Conservation (phyloP, 2,888 invertebrate genomes). For the Coelopa pilipes region DNA sequence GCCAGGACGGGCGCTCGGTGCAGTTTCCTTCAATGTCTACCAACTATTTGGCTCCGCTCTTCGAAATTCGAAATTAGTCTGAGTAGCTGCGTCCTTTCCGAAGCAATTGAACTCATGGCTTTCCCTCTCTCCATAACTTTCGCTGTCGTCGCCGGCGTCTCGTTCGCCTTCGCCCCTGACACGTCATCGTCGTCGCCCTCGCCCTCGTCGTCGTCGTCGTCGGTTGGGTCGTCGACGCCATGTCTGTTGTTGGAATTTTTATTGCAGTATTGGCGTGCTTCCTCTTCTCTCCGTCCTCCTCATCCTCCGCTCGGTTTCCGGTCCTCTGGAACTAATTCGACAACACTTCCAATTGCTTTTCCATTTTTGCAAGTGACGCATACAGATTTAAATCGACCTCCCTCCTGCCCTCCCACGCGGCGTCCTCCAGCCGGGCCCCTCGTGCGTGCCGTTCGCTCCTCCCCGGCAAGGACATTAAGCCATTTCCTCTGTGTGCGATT, state of each 20-base stretch:
- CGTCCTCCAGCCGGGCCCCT: too few relatives aligned
- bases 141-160: background rate
- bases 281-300: too few relatives aligned
- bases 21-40: background rate
- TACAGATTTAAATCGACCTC: slow-evolving; percentile 15
- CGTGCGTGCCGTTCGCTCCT: background rate
- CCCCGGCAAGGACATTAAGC: background rate
- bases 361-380: slow-evolving; percentile 6
- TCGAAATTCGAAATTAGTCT: background rate
- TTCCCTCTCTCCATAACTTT: background rate
- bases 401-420: too few relatives aligned
- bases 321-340: background rate
- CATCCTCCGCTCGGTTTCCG: background rate
- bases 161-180: background rate
- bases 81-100: slow-evolving; percentile 1
- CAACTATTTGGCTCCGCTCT: background rate
- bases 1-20: background rate
- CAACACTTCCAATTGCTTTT: slow-evolving; percentile 22
- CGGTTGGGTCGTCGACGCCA: background rate
- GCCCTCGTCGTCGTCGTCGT: too few relatives aligned
- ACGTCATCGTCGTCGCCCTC: too few relatives aligned
- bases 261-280: slow-evolving; percentile 13
- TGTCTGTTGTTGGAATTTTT: background rate
- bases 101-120: slow-evolving; percentile 29
- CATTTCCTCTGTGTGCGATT: background rate